Evolutionary conservation across 2,797 vertebrate genomes (phyloP).

Genomic region (Coregonus sp.): DNA sequence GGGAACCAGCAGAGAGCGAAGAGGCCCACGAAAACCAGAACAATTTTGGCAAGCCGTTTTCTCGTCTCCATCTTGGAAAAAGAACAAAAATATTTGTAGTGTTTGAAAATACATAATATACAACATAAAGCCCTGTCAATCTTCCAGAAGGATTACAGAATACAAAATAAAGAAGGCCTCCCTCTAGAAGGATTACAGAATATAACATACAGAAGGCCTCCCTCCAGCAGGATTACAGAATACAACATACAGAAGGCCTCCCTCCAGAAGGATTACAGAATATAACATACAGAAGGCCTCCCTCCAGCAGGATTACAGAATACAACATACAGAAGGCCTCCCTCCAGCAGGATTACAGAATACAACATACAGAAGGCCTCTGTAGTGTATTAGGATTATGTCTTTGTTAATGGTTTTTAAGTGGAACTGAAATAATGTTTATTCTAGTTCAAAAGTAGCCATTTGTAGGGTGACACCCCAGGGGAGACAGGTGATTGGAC

Average conservation of each 20-base stretch:
- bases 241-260: not conserved
- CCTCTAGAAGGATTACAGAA: not conserved
- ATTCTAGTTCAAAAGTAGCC: too few relatives aligned
- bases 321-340: not conserved
- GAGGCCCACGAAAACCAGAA: conserved; percentile 92
- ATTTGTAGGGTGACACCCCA: too few relatives aligned
- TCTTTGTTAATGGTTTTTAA: too few relatives aligned
- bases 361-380: too few relatives aligned
- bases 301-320: not conserved
- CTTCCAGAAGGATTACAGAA: not conserved
- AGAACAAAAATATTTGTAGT: not conserved
- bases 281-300: not conserved
- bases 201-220: not conserved
- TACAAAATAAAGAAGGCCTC: not conserved
- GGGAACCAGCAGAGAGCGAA: conserved; percentile 97
- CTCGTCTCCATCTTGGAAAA: conserved; percentile 87
- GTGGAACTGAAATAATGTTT: too few relatives aligned
- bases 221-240: not conserved
- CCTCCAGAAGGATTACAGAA: not conserved
- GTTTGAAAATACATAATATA: not conserved
- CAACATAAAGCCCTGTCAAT: not conserved
- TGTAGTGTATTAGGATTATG: too few relatives aligned
- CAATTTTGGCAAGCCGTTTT: conserved; percentile 93
- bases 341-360: too few relatives aligned
- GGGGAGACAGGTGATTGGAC: too few relatives aligned